Evolutionary conservation across 2,797 vertebrate species (phyloP).

Genomic region (Onychomys leucogaster): DNA sequence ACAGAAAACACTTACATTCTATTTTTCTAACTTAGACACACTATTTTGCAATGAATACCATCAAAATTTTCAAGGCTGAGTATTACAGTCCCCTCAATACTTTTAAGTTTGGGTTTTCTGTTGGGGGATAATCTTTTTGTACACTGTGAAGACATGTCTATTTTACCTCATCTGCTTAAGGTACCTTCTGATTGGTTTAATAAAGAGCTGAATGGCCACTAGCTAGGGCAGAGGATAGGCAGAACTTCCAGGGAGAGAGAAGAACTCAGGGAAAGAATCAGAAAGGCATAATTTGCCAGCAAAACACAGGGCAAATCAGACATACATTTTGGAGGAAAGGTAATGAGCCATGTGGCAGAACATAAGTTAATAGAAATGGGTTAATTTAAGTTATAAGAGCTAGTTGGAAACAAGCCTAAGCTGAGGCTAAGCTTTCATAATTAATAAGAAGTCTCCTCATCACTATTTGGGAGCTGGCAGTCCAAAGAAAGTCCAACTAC

Average conservation of each 20-base stretch:
- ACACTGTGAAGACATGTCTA: neutral
- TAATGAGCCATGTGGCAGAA: neutral
- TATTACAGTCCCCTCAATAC: neutral
- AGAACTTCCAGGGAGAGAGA: neutral
- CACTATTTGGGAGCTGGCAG: neutral
- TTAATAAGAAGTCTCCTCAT: neutral
- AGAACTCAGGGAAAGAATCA: neutral
- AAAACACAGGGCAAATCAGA: neutral
- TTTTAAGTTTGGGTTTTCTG: neutral
- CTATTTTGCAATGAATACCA: slow-evolving; percentile 40
- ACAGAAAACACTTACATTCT: slow-evolving; percentile 36
- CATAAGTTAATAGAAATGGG: neutral
- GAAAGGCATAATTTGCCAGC: neutral
- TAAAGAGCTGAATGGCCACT: neutral
- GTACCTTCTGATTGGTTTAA: neutral
- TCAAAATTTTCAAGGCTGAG: neutral
- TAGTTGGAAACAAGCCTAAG: neutral
- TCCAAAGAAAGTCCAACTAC: neutral
- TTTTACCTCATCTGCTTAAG: neutral
- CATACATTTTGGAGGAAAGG: neutral
- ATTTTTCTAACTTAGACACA: slow-evolving; percentile 49
- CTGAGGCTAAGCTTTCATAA: neutral
- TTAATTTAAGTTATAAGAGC: neutral
- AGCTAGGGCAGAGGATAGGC: neutral
- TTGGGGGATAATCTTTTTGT: neutral